Base-by-base conservation (phyloP, 2,113 vertebrate species). In the Ophthalmolycus amberensis region DNA sequence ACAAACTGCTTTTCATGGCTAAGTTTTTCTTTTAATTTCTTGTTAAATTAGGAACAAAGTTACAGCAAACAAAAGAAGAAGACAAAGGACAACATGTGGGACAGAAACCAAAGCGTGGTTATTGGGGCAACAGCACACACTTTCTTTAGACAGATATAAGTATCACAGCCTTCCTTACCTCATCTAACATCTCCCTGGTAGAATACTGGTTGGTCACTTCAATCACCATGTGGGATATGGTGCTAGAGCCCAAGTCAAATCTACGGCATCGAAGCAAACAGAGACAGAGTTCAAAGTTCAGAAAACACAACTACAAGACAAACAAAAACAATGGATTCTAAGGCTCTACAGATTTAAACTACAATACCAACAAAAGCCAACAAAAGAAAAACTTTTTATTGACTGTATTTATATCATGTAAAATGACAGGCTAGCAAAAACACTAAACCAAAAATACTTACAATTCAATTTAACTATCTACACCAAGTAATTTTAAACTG, bases 121-220 rank as follows among this genome's bases (percentile, higher is more conserved):
- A 7, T 75, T 50, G 7, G 5, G 42, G 42, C 44, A 25, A 18
- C 25, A 65, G 58, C 16, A 65, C 0, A 25, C 7, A 54, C 16
- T 52, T 66, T 4, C 11, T 32, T 16, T 11, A 29, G 0, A 5
- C 32, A 27, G 32, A 48, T 27, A 58, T n/a, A 32, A 32, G 32
- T 32, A 32, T 32, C 71, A n/a, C 12, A 52, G 48, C 14, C 15
- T 22, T 1, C 14, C 77, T 77, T 44, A 98, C 97, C 95, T 97
- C 95, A 66, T 95, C 82, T 12, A 97, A 94, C 90, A 94, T 94
- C 66, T 93, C 92, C 82, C 83, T 94, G 56, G 96, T 97, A 0
- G 96, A 98, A 88, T 97, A 98, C 52, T 93, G 94, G 80, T 88
- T 93, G 74, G 96, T 97, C 76, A 97, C 94, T 6, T 94, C 94